Base-by-base conservation (phyloP, 2,888 invertebrate genomes). In the Cerastoderma edule region DNA sequence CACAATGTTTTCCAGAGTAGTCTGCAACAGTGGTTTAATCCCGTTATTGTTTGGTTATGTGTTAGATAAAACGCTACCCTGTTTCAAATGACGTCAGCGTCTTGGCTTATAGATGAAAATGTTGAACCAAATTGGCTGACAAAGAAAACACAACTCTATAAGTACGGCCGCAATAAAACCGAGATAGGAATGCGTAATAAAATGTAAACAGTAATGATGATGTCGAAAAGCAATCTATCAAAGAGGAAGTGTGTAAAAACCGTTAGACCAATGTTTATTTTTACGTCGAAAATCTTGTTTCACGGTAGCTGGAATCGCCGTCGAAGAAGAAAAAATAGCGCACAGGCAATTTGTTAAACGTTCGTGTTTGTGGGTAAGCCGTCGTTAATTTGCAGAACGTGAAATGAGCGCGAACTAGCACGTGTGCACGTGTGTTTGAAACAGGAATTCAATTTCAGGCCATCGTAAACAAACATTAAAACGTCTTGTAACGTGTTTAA, bases 231-330 rank as follows among this genome's bases (percentile, higher is more conserved):
- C 72, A 35, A 72, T 72, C 50, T 28, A 67, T 72, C 72, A 65
- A 30, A 44, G 22, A 22, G 10, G 5, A 27, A 22, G 22, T 24
- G 50, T 50, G 27, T 24, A 50, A 39, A 8, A 8, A 39, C 16
- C 33, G 46, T 67, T 73, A 76, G 74, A 74, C 65, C 71, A 76
- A 80, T 80, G 80, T 80, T 80, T 80, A 72, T 75, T 80, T 74
- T 75, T 30, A 68, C 65, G 67, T 30, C 28, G 69, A 74, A 80
- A 69, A 60, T 60, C 80, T 80, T 80, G 77, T 80, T 80, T 80
- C 80, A 80, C 80, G 80, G 63, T 75, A 80, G 56, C 66, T 77
- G 80, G 50, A 75, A 75, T 72, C 57, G 67, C 66, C 69, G 72
- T 63, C 66, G 72, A 68, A 70, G 63, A 53, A 35, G 39, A 60